Base-by-base conservation (phyloP, 2,113 vertebrate species). In the Sinocyclocheilus anophthalmus region DNA sequence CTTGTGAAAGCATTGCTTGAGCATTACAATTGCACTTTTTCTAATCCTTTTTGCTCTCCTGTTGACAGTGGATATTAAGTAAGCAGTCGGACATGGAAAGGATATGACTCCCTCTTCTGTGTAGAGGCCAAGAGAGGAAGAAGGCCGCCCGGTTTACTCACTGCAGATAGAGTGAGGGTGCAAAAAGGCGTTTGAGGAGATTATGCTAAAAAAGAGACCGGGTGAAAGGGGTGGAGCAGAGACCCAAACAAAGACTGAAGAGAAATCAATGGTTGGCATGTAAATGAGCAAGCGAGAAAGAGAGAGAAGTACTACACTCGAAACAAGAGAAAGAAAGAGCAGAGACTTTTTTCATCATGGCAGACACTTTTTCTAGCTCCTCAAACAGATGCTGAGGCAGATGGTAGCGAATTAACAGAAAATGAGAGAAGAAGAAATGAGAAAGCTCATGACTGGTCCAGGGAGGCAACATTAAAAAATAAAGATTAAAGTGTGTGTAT, bases 371-470 rank as follows among this genome's bases (percentile, higher is more conserved):
- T 93, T 91, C 89, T 88, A 87, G 84, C 91, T 95, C 92, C 91
- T 94, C 93, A 94, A 97, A 97, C 98, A 99, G 98, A 97, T 99
- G 98, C 98, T 97, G 96, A 96, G 97, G 97, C 98, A 99, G 98
- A 99, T 99, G 98, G 98, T 95, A 94, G 96, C 95, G 97, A 99
- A 99, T 99, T 99, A 99, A 96, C 97, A 97, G 97, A 99, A 98
- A 97, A 99, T 98, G 97, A 96, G 97, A 96, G 96, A 97, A 96
- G 96, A 97, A 98, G 97, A 94, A 98, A 98, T 97, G 97, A 97
- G 97, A 97, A 97, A 96, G 96, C 96, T 96, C 95, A 96, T 97
- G 98, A 99, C 96, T 96, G 97, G 97, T 98, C 98, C 97, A 94
- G 96, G 96, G 98, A 99, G 98, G 97, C 96, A 96, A 97, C 98